These are phyloP conservation scores for Ormyrus pomaceus DNA, from an alignment of 2,888 invertebrate species.

Conservation along the genomic window DNA sequence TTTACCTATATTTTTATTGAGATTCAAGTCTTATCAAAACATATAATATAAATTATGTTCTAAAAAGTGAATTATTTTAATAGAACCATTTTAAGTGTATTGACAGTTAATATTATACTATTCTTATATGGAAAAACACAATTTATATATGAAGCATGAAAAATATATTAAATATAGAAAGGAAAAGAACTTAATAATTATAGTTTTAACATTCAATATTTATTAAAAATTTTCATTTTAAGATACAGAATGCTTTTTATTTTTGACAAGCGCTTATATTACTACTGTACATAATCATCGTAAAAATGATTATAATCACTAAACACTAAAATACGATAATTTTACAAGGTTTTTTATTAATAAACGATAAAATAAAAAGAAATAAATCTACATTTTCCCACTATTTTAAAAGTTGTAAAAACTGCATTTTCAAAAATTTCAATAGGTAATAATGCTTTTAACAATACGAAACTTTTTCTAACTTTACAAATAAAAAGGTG, in stretches of 20 bases:
- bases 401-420: neutral
- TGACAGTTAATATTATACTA: too few species aligned
- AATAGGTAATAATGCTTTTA: conserved; percentile 4
- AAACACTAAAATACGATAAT: conserved; percentile 1
- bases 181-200: neutral
- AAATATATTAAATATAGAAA: neutral
- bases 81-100: too few species aligned
- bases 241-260: conserved; percentile 41
- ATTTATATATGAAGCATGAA: too few species aligned
- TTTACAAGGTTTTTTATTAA: neutral
- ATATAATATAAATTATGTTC: too few species aligned
- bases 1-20: too few species aligned
- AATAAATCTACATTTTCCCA: neutral
- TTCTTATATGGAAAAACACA: too few species aligned
- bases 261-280: conserved; percentile 18
- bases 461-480: conserved; percentile 28
- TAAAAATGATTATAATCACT: conserved; percentile 12
- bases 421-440: neutral
- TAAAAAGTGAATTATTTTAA: too few species aligned
- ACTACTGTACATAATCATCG: conserved; percentile 45
- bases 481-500: neutral
- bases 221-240: conserved; percentile 42
- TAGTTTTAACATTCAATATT: conserved; percentile 23
- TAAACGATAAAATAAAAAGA: neutral
- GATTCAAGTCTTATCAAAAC: too few species aligned